Percentiles rank a stretch among this genome's conserved stretches.
These are phyloP conservation scores for Drosophila pullipes DNA, from an alignment of 2,888 invertebrate species.

Conservation along the genomic window DNA sequence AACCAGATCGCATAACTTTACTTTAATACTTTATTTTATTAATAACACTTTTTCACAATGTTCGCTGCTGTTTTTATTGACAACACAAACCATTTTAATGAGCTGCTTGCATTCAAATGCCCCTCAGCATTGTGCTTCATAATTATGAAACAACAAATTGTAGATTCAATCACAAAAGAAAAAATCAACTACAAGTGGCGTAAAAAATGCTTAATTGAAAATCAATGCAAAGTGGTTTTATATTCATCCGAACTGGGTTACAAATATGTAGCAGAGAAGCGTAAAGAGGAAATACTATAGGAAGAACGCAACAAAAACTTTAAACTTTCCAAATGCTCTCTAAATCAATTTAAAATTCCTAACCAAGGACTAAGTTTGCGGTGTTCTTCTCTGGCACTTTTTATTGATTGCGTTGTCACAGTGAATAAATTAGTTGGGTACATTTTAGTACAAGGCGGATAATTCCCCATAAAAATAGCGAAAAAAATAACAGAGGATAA, in stretches of 20 bases:
- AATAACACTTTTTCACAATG: slow-evolving; percentile 1
- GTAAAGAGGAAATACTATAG: no score
- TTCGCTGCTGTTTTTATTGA: slow-evolving; percentile 16
- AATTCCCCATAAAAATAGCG: background rate
- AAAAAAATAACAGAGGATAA: background rate
- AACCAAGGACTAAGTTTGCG: background rate
- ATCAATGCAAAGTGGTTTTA: slow-evolving; percentile 1
- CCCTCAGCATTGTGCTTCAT: slow-evolving; percentile 57
- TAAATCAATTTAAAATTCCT: background rate
- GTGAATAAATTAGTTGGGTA: background rate
- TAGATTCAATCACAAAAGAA: slow-evolving; percentile 25
- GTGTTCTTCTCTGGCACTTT: background rate
- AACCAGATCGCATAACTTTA: background rate
- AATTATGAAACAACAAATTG: slow-evolving; percentile 74
- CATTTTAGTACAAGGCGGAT: rapidly evolving
- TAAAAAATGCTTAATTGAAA: slow-evolving; percentile 27
- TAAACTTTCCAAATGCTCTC: background rate
- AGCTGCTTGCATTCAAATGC: slow-evolving; percentile 44
- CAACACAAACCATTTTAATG: slow-evolving; percentile 46
- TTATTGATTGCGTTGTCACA: background rate
- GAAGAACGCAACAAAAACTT: background rate
- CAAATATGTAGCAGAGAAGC: background rate
- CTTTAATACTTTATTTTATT: background rate
- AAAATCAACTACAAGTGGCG: slow-evolving; percentile 9
- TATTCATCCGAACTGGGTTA: no score